Base-by-base conservation (phyloP, 2,113 vertebrate genomes). In the Hyaena hyaena region DNA sequence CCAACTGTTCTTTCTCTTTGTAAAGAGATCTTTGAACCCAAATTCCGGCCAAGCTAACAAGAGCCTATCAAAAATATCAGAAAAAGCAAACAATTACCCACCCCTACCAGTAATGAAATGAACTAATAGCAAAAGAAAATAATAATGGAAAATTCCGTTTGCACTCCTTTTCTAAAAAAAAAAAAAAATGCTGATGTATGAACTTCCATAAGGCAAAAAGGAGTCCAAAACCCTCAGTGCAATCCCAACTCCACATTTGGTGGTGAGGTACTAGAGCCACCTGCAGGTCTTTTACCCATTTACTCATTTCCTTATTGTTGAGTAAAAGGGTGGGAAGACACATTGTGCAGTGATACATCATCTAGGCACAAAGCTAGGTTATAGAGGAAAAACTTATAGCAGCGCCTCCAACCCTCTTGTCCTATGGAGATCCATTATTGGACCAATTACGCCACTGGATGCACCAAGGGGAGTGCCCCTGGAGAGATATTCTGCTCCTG, bases 81-180 rank as follows among this genome's bases (percentile, higher is more conserved):
- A 79, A 35, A 89, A 84, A 89, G 8, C 2, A 33, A 12, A 80
- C 7, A 93, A 23, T 65, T 45, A 55, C 21, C 8, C 58, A 69
- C 9, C 24, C 7, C 31, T 69, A 48, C 33, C 45, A 39, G 21
- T 11, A 88, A 53, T 76, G 48, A 93, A 43, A 43, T 89, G 33
- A 88, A 93, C 61, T 55, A 21, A 87, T 23, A 77, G 33, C 48
- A 61, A 82, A 80, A 76, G 68, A 68, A 95, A 92, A 95, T 28
- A 68, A 80, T 11, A 53, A 73, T 55, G 53, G 10, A 21, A 85
- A 86, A 28, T 81, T 86, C 23, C 33, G 28, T 55, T 63, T 89
- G 28, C 5, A 65, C 6, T 14, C 5, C 23, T 85, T 84, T 93
- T 45, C 63, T 58, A 50, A 76, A 76, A 73, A 73, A 35, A 35